Evolutionary conservation across 2,888 invertebrate species (phyloP).

Genomic region (Pterobdella sp.): DNA sequence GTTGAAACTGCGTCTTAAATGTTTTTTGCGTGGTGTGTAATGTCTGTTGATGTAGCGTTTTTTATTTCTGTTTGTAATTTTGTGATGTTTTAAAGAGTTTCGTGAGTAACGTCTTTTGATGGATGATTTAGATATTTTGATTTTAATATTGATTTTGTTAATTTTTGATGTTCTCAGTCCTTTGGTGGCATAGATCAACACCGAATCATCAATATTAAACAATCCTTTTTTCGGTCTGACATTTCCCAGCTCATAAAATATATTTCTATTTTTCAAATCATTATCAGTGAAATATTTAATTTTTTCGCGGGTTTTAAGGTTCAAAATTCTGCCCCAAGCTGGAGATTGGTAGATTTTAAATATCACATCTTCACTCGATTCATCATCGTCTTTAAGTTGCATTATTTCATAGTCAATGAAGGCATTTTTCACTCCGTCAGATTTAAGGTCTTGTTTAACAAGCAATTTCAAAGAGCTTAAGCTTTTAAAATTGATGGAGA

Average conservation of each 20-base stretch:
- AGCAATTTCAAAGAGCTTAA: neutral
- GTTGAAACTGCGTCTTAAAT: neutral
- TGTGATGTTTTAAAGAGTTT: conserved; percentile 18
- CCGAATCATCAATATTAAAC: conserved; percentile 13
- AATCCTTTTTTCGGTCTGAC: neutral
- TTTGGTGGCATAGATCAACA: conserved; percentile 18
- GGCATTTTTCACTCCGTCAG: neutral
- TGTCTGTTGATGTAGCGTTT: neutral
- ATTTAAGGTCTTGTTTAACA: neutral
- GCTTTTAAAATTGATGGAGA: neutral
- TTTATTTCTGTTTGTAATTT: neutral
- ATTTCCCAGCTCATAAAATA: conserved; percentile 17
- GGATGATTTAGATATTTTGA: conserved; percentile 4
- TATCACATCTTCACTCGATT: neutral
- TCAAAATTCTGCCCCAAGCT: conserved; percentile 20
- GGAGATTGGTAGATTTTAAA: conserved; percentile 21
- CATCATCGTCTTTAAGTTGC: neutral
- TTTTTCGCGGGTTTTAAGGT: neutral
- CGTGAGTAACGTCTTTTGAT: conserved; percentile 18
- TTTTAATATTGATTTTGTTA: conserved; percentile 14
- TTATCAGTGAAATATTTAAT: conserved; percentile 10
- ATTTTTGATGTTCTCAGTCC: neutral
- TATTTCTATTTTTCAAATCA: conserved; percentile 15
- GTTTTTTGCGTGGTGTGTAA: neutral
- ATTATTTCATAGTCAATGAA: neutral